Conservation (phyloP, 23 tunicate species). For the Trididemnum clinides region DNA sequence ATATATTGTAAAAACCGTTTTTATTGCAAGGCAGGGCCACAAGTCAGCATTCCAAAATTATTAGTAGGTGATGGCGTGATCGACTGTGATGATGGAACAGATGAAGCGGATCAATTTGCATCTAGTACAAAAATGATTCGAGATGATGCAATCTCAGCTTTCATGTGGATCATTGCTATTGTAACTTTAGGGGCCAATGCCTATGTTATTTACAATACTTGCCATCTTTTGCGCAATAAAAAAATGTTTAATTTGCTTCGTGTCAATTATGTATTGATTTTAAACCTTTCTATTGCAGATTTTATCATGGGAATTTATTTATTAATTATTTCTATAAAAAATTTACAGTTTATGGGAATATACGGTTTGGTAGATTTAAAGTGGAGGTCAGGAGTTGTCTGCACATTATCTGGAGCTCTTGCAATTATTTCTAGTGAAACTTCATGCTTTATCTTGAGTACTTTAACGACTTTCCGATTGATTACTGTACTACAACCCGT, state of each 20-base stretch:
- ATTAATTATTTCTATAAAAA: slow-evolving; percentile 40
- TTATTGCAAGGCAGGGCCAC: background rate
- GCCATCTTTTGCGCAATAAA: background rate
- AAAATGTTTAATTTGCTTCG: background rate
- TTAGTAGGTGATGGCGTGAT: slow-evolving; percentile 36
- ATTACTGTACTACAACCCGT: background rate
- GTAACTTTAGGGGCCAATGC: slow-evolving; percentile 47
- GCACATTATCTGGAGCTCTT: slow-evolving; percentile 38
- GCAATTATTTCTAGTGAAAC: slow-evolving; percentile 64
- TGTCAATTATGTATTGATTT: slow-evolving; percentile 44
- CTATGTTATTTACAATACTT: slow-evolving; percentile 35
- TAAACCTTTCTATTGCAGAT: slow-evolving; percentile 72
- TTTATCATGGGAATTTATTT: slow-evolving; percentile 74
- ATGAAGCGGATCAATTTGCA: slow-evolving; percentile 63
- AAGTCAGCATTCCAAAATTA: background rate
- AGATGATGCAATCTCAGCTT: background rate
- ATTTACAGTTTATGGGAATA: slow-evolving; percentile 9
- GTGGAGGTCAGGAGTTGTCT: slow-evolving; percentile 55
- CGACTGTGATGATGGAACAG: slow-evolving; percentile 61
- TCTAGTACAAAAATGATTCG: slow-evolving; percentile 55
- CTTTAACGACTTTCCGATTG: background rate
- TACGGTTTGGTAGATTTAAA: slow-evolving; percentile 47
- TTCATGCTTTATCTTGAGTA: slow-evolving; percentile 48
- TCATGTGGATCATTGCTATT: slow-evolving; percentile 64
- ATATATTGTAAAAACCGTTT: background rate